These are phyloP conservation scores for Sardinella longiceps DNA, from an alignment of 2,797 vertebrate genomes.

Conservation along the genomic window DNA sequence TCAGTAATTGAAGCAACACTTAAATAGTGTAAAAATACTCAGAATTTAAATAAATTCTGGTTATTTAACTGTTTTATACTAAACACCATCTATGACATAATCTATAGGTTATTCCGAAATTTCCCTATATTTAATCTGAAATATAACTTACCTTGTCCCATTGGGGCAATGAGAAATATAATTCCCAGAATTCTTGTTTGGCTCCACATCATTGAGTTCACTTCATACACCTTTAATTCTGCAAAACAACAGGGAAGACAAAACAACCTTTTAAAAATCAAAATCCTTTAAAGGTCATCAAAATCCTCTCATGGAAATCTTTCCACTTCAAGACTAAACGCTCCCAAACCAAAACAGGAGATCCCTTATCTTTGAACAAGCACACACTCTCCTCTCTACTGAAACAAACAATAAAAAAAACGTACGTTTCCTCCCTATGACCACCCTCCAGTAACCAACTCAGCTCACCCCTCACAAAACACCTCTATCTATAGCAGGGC, in stretches of 20 bases:
- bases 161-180: neutral
- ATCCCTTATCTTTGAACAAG: neutral
- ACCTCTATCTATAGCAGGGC: slow-evolving; percentile 24
- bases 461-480: neutral
- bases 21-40: no score
- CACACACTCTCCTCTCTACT: neutral
- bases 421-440: neutral
- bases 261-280: neutral
- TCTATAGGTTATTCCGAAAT: neutral
- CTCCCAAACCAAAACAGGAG: slow-evolving; percentile 19
- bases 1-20: no score
- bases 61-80: neutral
- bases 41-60: neutral
- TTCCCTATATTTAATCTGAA: neutral
- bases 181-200: slow-evolving; percentile 16
- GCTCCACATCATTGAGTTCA: neutral
- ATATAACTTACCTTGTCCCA: neutral
- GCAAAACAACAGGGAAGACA: neutral
- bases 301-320: neutral
- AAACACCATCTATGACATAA: neutral
- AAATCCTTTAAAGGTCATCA: neutral
- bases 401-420: neutral
- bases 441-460: neutral
- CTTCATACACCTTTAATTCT: neutral
- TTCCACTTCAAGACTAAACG: neutral